phyloP scores from a whole-genome alignment of 30 jellyfish, hydroid and myxozoan genomes.

The Aurelia sp. region DNA sequence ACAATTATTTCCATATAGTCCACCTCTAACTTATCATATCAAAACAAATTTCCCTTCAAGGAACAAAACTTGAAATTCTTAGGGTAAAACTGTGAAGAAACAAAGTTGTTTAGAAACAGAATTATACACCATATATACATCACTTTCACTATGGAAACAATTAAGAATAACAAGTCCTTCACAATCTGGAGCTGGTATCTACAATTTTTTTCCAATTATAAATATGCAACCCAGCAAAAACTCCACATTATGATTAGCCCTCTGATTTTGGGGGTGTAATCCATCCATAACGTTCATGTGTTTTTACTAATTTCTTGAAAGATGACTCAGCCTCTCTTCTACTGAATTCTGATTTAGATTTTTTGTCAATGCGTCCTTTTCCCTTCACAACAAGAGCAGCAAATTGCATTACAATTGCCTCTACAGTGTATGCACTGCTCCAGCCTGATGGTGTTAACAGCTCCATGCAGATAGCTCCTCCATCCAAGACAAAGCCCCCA shows the following conservation, averaged over 20 bases:
- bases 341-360: constrained; percentile 40
- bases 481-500: constrained; percentile 85
- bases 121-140: too few species aligned
- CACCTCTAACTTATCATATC: too few species aligned
- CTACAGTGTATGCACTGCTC: constrained; percentile 92
- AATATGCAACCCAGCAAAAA: background rate
- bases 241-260: constrained; percentile 37
- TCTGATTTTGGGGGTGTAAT: constrained; percentile 84
- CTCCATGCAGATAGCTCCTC: constrained; percentile 98
- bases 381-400: constrained; percentile 88
- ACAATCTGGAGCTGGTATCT: too few species aligned
- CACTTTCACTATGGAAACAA: too few species aligned
- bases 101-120: too few species aligned
- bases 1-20: too few species aligned
- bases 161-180: too few species aligned
- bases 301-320: constrained; percentile 75
- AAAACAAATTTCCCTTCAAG: too few species aligned
- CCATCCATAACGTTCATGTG: constrained; percentile 90
- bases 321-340: constrained; percentile 80
- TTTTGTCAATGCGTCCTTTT: constrained; percentile 73
- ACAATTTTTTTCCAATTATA: too few species aligned
- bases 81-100: too few species aligned
- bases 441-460: constrained; percentile 87
- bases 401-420: constrained; percentile 86
- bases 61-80: too few species aligned